Evolutionary conservation across 1,140 invertebrate species (phyloP).

Genomic region (Sminthurinus signatus): DNA sequence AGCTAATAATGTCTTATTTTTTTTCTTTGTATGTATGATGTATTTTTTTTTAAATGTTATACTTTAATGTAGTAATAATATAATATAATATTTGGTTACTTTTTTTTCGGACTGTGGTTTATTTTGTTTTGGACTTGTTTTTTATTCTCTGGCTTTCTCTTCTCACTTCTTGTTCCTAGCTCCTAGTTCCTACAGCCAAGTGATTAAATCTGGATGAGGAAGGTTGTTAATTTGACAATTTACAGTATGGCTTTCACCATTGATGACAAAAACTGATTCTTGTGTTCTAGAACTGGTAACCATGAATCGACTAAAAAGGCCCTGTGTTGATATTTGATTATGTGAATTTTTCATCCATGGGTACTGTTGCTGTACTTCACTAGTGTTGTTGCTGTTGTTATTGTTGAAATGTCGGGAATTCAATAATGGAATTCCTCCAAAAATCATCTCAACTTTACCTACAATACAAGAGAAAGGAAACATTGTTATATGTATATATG

Average conservation of each 20-base stretch:
- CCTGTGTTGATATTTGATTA: slow-evolving; percentile 58
- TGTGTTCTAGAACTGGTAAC: slow-evolving; percentile 66
- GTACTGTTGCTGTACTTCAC: background rate
- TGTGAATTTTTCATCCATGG: slow-evolving; percentile 1
- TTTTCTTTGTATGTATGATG: too few relatives aligned
- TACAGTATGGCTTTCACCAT: slow-evolving; percentile 64
- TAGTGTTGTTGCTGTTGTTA: too few relatives aligned
- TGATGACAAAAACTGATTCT: slow-evolving; percentile 65
- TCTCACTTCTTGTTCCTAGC: too few relatives aligned
- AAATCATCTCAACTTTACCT: slow-evolving; percentile 73
- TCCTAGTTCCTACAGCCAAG: slow-evolving; percentile 53
- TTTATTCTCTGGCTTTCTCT: background rate
- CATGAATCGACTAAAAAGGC: slow-evolving; percentile 68
- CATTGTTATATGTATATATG: background rate
- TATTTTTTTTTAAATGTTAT: too few relatives aligned
- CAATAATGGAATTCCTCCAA: slow-evolving; percentile 46
- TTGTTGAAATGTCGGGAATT: too few relatives aligned
- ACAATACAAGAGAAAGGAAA: slow-evolving; percentile 18
- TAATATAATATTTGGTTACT: too few relatives aligned
- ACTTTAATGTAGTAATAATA: too few relatives aligned
- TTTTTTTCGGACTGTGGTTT: too few relatives aligned
- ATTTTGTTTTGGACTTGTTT: too few relatives aligned
- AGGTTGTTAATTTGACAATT: slow-evolving; percentile 70
- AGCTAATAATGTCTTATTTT: too few relatives aligned
- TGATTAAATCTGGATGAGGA: slow-evolving; percentile 57